These are phyloP conservation scores for Sceliomorpha sp. DNA, from an alignment of 2,888 invertebrate species.

Conservation along the genomic window DNA sequence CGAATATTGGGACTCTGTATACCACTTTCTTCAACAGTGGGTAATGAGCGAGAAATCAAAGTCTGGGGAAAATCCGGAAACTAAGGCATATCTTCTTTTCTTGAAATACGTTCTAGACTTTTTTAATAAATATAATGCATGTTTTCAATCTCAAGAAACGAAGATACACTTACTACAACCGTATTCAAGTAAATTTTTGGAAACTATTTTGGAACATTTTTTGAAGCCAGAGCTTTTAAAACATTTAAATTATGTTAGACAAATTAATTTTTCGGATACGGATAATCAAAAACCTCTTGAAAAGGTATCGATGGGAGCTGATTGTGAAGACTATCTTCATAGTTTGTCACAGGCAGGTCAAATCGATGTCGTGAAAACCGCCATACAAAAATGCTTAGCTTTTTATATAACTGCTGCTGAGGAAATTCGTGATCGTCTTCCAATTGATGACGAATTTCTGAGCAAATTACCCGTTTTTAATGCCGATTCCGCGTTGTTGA, in stretches of 20 bases:
- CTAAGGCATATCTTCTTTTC: constrained; percentile 10
- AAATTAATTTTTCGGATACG: background rate
- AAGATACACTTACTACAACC: constrained; percentile 7
- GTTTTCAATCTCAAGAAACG: constrained; percentile 11
- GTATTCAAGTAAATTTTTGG: background rate
- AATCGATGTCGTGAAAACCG: background rate
- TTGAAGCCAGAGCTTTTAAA: constrained; percentile 1
- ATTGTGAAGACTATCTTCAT: constrained; percentile 3
- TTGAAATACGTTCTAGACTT: background rate
- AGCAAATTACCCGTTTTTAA: background rate
- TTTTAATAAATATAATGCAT: constrained; percentile 10
- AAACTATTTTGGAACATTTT: constrained; percentile 5
- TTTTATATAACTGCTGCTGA: background rate
- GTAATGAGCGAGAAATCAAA: constrained; percentile 14
- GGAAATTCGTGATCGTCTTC: too few species aligned
- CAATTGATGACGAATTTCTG: background rate
- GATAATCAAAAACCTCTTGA: constrained; percentile 1
- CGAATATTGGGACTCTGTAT: constrained; percentile 16
- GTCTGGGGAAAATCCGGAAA: constrained; percentile 4
- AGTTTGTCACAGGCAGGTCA: background rate
- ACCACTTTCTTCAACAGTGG: constrained; percentile 4
- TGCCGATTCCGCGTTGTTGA: constrained; percentile 1
- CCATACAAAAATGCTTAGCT: background rate
- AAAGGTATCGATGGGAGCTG: constrained; percentile 1
- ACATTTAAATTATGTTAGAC: background rate